Percentiles rank a stretch among this genome's conserved stretches.
Evolutionary conservation across 2,888 invertebrate genomes (phyloP).

Genomic region (Clitarchus hookeri): DNA sequence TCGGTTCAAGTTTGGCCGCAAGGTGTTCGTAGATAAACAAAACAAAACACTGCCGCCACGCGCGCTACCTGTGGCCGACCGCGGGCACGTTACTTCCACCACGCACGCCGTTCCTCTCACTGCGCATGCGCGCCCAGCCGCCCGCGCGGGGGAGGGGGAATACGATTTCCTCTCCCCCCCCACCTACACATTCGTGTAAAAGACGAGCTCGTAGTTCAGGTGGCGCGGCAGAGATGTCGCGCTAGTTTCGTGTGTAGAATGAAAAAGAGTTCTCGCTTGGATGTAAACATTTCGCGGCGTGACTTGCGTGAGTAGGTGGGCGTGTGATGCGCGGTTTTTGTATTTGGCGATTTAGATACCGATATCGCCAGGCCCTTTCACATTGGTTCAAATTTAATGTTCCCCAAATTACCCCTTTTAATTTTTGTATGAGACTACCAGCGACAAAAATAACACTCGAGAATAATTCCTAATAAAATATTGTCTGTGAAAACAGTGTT

Average conservation of each 20-base stretch:
- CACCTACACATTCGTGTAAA: neutral
- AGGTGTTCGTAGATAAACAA: neutral
- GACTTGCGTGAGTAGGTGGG: too few species aligned
- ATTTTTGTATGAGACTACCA: too few species aligned
- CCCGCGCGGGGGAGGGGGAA: neutral
- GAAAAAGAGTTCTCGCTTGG: too few species aligned
- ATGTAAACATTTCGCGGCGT: too few species aligned
- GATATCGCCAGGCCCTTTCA: too few species aligned
- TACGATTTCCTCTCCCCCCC: neutral
- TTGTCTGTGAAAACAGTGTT: too few species aligned
- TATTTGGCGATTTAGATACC: too few species aligned
- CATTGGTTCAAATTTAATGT: too few species aligned
- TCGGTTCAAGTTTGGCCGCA: conserved; percentile 2
- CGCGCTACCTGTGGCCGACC: neutral
- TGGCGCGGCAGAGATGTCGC: neutral
- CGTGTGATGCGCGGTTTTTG: too few species aligned
- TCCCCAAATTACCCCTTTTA: too few species aligned
- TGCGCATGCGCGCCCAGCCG: neutral
- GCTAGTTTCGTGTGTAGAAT: neutral
- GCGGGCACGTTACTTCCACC: neutral
- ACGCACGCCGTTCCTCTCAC: neutral
- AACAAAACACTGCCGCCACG: neutral
- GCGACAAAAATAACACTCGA: too few species aligned
- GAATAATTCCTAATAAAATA: too few species aligned
- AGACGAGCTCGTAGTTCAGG: neutral